These are phyloP conservation scores for Gonioctena quinquepunctata DNA, from an alignment of 1,140 invertebrate species.

Conservation along the genomic window DNA sequence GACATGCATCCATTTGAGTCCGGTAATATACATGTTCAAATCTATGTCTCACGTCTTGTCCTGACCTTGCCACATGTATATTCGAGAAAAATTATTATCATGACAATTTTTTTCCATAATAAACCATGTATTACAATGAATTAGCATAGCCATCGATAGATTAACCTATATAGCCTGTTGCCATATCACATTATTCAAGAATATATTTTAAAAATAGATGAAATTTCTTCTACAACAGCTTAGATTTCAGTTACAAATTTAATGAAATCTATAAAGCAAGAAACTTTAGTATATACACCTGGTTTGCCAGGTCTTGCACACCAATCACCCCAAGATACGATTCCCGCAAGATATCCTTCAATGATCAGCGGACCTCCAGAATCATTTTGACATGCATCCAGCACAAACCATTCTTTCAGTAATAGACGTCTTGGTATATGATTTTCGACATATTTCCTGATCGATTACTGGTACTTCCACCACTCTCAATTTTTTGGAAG, in stretches of 20 bases:
- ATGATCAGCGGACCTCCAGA: slow-evolving; percentile 38
- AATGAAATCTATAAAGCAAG: slow-evolving; percentile 26
- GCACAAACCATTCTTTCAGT: slow-evolving; percentile 74
- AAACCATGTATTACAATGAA: too few species aligned
- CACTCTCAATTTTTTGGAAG: slow-evolving; percentile 57
- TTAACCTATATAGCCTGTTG: too few species aligned
- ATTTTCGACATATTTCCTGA: slow-evolving; percentile 43
- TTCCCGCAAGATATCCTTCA: slow-evolving; percentile 47
- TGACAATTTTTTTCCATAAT: too few species aligned
- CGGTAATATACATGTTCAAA: too few species aligned
- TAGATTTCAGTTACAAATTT: slow-evolving; percentile 23
- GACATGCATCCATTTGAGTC: too few species aligned
- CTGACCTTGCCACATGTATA: too few species aligned
- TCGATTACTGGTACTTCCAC: slow-evolving; percentile 55
- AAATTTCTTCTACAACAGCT: not conserved
- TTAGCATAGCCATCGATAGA: too few species aligned
- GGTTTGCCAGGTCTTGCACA: slow-evolving; percentile 56
- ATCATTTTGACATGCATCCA: slow-evolving; percentile 67
- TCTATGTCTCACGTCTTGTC: too few species aligned
- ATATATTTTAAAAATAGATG: not conserved
- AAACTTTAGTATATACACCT: slow-evolving; percentile 30
- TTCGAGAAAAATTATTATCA: too few species aligned
- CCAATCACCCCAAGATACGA: slow-evolving; percentile 58
- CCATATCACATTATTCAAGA: too few species aligned
- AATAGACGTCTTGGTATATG: slow-evolving; percentile 55